Base-by-base conservation (phyloP, 1,140 invertebrate genomes). In the Onthophagus taurus region DNA sequence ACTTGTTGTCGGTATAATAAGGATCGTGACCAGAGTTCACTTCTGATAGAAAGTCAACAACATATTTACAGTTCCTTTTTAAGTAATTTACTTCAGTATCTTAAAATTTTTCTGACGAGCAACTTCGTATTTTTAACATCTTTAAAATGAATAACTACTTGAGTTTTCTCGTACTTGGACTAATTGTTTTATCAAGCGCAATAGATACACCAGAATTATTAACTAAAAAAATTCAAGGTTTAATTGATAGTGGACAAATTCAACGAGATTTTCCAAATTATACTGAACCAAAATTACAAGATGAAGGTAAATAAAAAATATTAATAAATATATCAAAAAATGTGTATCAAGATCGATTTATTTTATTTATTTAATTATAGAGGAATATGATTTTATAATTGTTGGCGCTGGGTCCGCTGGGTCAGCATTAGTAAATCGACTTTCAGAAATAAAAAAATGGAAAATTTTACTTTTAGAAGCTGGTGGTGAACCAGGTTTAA, bases 371-470 rank as follows among this genome's bases (percentile, higher is more conserved):
- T 21, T 3, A 8, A 1, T 21, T 29, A 4, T 17, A 41, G 37
- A 41, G 4, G 24, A 14, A 13, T 89, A 86, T 50, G 84, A 89
- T 60, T 89, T 88, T 49, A 83, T 89, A 35, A 68, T 87, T 47
- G 78, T 96, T 18, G 93, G 93, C 0, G 88, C 80, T 1, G 92
- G 92, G 3, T 93, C 90, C 0, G 87, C 90, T 50, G 80, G 81
- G 18, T 76, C 85, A 4, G 89, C 94, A n/a, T 66, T 96, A 11
- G 90, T 90, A 0, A 93, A 84, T 64, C 69, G 81, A 11, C 58
- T 86, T 2, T 79, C 79, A 7, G 83, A 86, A 61, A 69, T 85
- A 11, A 72, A 76, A 51, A 67, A 83, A 44, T 85, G 81, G 82
- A 83, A 77, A 44, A 78, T 92, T 0, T 65, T 93, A 2, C 63